A percentile compares a stretch with the other conserved stretches of the same genome.
These are phyloP conservation scores for Incurvaria masculella DNA, from an alignment of 2,888 invertebrate genomes.

Conservation along the genomic window DNA sequence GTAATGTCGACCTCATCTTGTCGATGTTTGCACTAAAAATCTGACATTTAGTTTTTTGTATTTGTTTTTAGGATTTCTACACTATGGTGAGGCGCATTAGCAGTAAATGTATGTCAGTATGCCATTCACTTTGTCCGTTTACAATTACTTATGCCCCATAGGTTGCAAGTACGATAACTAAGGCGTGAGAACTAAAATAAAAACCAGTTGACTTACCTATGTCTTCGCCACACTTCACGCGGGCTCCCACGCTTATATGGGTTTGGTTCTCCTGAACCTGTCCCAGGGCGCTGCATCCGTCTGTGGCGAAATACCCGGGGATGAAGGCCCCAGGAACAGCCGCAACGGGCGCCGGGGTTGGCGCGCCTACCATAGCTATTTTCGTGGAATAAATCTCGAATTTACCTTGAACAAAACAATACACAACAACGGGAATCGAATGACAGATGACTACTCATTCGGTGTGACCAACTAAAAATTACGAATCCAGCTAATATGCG, in stretches of 20 bases:
- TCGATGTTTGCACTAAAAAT: no score
- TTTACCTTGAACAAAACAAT: not conserved
- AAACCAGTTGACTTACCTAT: not conserved
- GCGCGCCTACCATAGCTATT: not conserved
- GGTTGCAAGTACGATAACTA: no score
- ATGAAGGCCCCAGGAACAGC: not conserved
- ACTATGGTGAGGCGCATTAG: no score
- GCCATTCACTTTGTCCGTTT: no score
- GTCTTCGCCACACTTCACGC: not conserved
- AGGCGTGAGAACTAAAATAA: not conserved
- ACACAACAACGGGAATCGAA: not conserved
- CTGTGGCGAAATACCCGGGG: not conserved
- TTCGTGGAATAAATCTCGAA: not conserved
- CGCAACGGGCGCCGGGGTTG: not conserved
- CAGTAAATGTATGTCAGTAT: no score
- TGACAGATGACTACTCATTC: not conserved
- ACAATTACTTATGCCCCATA: no score
- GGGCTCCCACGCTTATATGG: not conserved
- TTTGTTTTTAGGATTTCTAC: no score
- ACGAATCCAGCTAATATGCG: no score
- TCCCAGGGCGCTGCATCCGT: not conserved
- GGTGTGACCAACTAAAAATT: not conserved
- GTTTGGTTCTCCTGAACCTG: not conserved
- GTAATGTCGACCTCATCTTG: no score
- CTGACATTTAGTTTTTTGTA: no score